A percentile compares a stretch with the other conserved stretches of the same genome.
Conservation (phyloP, 2,888 invertebrate genomes). For the Antitype chi region DNA sequence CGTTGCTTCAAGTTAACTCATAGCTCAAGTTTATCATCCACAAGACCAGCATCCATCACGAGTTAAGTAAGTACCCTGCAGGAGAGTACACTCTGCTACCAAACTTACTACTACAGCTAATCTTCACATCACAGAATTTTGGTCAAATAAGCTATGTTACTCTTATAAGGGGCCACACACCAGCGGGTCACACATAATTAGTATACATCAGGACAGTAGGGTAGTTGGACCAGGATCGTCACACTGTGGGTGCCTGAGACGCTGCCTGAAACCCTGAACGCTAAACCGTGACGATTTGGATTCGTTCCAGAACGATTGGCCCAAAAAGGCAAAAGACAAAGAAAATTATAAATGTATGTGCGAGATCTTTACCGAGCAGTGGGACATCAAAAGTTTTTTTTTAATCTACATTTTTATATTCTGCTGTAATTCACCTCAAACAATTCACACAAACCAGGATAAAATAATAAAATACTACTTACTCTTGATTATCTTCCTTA, state of each 20-base stretch:
- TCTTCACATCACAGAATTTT: not conserved
- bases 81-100: not conserved
- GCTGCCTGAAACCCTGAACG: not conserved
- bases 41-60: not conserved
- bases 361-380: not conserved
- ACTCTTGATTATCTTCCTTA: constrained; percentile 80
- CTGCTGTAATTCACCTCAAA: not conserved
- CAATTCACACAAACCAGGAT: not conserved
- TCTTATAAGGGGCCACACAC: not conserved
- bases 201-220: not conserved
- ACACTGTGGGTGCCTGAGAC: not conserved
- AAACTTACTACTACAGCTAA: not conserved
- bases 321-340: not conserved
- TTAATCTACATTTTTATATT: not conserved
- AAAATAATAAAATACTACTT: constrained; percentile 57
- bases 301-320: not conserved
- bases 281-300: not conserved
- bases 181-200: not conserved
- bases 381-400: not conserved
- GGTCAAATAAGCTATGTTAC: not conserved
- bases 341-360: not conserved
- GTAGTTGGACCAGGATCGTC: not conserved
- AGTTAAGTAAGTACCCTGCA: not conserved
- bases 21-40: not conserved
- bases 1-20: not conserved